A percentile compares a stretch with the other conserved stretches of the same genome.
Conservation (phyloP, 2,113 vertebrate genomes). For the Paralichthys olivaceus region DNA sequence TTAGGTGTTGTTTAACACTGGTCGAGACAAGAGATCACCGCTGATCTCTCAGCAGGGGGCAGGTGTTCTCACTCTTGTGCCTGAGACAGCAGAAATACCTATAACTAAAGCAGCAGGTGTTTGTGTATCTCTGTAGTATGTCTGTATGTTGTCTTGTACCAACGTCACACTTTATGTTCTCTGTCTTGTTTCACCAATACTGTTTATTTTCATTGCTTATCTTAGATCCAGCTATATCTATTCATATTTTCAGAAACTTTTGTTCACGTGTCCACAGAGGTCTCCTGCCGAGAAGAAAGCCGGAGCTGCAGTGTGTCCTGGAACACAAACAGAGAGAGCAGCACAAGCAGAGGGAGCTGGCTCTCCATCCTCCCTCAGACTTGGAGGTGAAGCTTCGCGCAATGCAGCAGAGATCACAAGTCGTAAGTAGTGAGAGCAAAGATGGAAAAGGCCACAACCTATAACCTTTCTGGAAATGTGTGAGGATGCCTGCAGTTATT, state of each 20-base stretch:
- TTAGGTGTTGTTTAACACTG: conserved; percentile 40
- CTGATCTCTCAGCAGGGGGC: conserved; percentile 20
- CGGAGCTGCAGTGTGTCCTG: conserved; percentile 71
- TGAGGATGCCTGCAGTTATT: neutral
- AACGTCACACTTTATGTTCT: too few species aligned
- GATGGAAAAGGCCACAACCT: neutral
- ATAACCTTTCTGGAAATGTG: neutral
- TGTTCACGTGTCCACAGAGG: conserved; percentile 55
- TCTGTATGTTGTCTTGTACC: too few species aligned
- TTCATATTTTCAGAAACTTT: neutral
- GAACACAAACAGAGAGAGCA: conserved; percentile 66
- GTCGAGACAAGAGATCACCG: conserved; percentile 12
- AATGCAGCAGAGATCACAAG: conserved; percentile 53
- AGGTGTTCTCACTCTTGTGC: neutral
- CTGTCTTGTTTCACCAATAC: too few species aligned
- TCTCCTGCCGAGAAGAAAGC: conserved; percentile 60
- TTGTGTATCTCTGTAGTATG: neutral
- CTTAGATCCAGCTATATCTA: neutral
- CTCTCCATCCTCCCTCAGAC: conserved; percentile 57
- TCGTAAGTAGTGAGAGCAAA: conserved; percentile 23
- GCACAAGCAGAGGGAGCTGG: conserved; percentile 59
- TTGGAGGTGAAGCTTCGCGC: conserved; percentile 75
- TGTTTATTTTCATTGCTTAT: neutral
- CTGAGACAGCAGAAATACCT: neutral
- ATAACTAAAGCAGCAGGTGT: neutral